A percentile compares a stretch with the other conserved stretches of the same genome.
phyloP scores from a whole-genome alignment of 2,113 vertebrate genomes.

The Semnopithecus entellus region DNA sequence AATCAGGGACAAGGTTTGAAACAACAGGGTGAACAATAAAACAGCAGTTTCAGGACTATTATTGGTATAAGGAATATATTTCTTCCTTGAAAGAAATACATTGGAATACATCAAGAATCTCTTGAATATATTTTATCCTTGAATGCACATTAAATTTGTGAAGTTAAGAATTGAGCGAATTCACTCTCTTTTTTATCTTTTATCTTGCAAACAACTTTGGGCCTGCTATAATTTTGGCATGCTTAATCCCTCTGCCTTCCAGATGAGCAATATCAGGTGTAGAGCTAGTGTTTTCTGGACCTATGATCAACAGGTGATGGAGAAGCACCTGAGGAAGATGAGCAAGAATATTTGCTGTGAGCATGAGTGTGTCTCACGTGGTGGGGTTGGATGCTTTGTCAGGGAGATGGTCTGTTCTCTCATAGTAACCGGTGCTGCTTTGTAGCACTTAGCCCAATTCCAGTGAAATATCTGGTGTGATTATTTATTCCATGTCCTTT shows the following conservation, averaged over 20 bases:
- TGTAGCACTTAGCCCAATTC: neutral
- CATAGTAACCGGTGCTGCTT: neutral
- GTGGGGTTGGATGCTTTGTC: no score
- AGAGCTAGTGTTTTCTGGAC: neutral
- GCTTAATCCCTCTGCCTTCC: neutral
- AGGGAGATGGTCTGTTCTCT: neutral
- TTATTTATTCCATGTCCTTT: neutral
- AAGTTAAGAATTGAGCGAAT: neutral
- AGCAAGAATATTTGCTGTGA: neutral
- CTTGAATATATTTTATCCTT: neutral
- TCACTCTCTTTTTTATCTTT: neutral
- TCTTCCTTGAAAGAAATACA: neutral
- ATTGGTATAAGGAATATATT: neutral
- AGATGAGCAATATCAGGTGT: neutral
- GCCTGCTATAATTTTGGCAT: neutral
- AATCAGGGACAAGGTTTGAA: neutral
- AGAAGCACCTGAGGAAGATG: neutral
- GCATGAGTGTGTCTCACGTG: neutral
- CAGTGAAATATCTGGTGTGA: neutral
- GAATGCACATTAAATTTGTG: neutral
- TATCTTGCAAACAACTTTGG: constrained; percentile 3
- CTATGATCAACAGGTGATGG: neutral
- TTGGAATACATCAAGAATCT: neutral
- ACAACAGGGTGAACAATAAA: neutral
- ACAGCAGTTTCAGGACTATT: neutral